These are phyloP conservation scores for Phasia obesa DNA, from an alignment of 2,888 invertebrate genomes.

Conservation along the genomic window DNA sequence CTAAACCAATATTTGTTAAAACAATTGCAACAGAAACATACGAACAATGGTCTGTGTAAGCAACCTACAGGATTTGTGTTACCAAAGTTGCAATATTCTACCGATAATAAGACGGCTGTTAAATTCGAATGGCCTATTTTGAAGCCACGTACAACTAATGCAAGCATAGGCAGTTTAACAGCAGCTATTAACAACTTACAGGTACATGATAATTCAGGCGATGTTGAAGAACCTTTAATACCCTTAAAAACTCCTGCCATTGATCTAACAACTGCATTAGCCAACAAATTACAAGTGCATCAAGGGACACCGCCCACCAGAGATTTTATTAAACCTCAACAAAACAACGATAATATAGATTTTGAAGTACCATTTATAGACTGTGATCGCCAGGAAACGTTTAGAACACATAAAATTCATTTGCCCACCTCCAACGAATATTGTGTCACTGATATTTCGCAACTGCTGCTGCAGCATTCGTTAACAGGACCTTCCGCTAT, in stretches of 20 bases:
- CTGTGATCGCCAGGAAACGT: conserved; percentile 72
- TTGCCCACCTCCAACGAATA: conserved; percentile 70
- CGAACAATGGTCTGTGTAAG: conserved; percentile 25
- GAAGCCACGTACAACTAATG: conserved; percentile 56
- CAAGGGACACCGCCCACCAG: conserved; percentile 71
- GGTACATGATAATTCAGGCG: conserved; percentile 8
- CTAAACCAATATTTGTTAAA: conserved; percentile 73
- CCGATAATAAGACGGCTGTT: conserved; percentile 22
- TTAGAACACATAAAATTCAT: conserved; percentile 3
- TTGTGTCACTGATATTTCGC: conserved; percentile 71
- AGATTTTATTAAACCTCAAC: conserved; percentile 42
- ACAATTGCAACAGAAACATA: conserved; percentile 69
- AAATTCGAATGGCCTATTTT: conserved; percentile 73
- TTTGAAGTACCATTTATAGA: conserved; percentile 75
- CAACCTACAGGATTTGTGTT: conserved; percentile 69
- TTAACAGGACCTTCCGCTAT: conserved; percentile 72
- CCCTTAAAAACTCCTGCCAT: conserved; percentile 70
- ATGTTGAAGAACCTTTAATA: conserved; percentile 2
- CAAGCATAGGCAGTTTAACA: conserved; percentile 41
- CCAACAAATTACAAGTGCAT: conserved; percentile 65
- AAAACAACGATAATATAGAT: conserved; percentile 47
- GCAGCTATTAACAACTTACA: conserved; percentile 50
- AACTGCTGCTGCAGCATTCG: conserved; percentile 42
- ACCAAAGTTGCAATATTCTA: conserved; percentile 70
- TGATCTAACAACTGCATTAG: conserved; percentile 77